phyloP scores from a whole-genome alignment of 2,113 vertebrate species.

The Lampris megalopsis region DNA sequence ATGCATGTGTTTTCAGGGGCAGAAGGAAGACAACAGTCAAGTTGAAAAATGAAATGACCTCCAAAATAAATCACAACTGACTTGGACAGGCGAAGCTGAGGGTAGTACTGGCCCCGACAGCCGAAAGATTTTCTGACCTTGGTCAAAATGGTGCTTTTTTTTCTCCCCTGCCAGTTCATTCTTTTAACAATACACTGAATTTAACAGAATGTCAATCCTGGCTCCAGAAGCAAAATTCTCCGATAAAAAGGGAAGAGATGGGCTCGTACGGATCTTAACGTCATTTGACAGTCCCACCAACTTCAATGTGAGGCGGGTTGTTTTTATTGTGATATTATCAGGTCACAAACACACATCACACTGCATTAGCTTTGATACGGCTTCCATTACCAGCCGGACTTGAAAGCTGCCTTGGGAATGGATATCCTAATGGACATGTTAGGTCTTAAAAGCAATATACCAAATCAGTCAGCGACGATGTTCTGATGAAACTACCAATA shows the following conservation, averaged over 20 bases:
- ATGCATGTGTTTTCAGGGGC: background rate
- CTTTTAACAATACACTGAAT: constrained; percentile 1
- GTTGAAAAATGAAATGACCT: constrained; percentile 1
- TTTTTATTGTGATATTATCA: background rate
- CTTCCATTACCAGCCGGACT: background rate
- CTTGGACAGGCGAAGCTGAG: no score
- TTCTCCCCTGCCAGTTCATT: background rate
- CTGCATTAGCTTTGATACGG: background rate
- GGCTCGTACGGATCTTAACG: background rate
- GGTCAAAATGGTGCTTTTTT: background rate
- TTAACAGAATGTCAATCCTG: background rate
- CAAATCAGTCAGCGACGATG: no score
- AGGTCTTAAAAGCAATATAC: no score
- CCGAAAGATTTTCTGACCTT: no score
- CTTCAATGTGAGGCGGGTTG: constrained; percentile 3
- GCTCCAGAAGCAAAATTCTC: background rate
- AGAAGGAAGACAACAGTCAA: background rate
- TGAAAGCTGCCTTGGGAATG: background rate
- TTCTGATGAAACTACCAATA: background rate
- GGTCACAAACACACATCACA: background rate
- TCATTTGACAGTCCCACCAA: background rate
- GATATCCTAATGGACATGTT: background rate
- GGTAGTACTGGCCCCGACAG: no score
- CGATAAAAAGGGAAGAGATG: constrained; percentile 9
- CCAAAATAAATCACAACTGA: no score